Evolutionary conservation across 2,888 invertebrate genomes (phyloP).

Genomic region (Thelaira solivaga): DNA sequence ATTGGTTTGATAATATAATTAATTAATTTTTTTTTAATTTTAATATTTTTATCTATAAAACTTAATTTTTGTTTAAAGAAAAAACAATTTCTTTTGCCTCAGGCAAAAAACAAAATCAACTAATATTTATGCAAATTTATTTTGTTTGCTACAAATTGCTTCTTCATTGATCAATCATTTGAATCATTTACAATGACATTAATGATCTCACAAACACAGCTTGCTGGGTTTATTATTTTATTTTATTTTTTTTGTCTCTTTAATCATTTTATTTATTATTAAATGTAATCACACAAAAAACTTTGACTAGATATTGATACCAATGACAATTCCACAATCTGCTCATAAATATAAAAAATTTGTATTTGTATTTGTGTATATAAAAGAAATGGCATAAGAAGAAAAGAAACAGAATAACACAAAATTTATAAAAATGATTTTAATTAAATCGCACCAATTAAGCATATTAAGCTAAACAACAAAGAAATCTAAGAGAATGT

Average conservation of each 20-base stretch:
- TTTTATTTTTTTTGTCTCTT: background rate
- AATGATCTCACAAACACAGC: slow-evolving; percentile 67
- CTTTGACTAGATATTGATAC: slow-evolving; percentile 63
- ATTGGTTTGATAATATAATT: too few relatives aligned
- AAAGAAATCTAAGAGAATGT: slow-evolving; percentile 53
- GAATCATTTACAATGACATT: slow-evolving; percentile 68
- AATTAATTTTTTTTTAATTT: too few relatives aligned
- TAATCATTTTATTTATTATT: slow-evolving; percentile 24
- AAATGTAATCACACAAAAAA: slow-evolving; percentile 61
- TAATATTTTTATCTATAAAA: background rate
- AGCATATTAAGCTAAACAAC: slow-evolving; percentile 64
- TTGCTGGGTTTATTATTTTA: slow-evolving; percentile 15
- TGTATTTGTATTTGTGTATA: background rate
- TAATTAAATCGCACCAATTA: slow-evolving; percentile 78
- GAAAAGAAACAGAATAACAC: background rate
- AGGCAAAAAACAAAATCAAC: background rate
- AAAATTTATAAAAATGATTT: slow-evolving; percentile 69
- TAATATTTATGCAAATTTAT: slow-evolving; percentile 40
- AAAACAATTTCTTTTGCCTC: background rate
- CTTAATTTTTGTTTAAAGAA: background rate
- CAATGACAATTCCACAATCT: slow-evolving; percentile 49
- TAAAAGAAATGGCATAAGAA: background rate
- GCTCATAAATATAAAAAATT: background rate
- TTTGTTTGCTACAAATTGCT: slow-evolving; percentile 66
- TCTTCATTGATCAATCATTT: slow-evolving; percentile 74